Evolutionary conservation across 2,888 invertebrate species (phyloP), one percentile per base, ranked within the genome.

Genomic region (Polymixis lichenea): DNA sequence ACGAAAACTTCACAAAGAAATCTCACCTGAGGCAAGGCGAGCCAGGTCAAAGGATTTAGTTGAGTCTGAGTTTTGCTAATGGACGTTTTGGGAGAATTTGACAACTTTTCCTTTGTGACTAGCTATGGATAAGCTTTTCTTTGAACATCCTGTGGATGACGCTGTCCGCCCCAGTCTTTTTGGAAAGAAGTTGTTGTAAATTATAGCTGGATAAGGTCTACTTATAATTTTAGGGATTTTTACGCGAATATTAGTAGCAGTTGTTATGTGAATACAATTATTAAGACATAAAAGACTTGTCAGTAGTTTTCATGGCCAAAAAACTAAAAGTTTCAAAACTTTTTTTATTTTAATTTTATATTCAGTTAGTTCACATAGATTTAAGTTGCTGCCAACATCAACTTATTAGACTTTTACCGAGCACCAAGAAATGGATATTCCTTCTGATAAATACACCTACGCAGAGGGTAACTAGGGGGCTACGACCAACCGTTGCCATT

Each of bases 31-130:
- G 49, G 53, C 15, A 58, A 68, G 32, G 43, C 28, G 55, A 64
- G 58, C 0, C 49, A 76, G 67, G 62, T 78, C 82, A 86, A 84
- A 86, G 79, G 79, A 64, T 56, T 81, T 60, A 38, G 32, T 51
- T 5, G 15, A 68, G 49, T 60, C 49, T 55, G 60, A 62, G 53
- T 75, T 72, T 65, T 32, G 49, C 58, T 69, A 77, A 72, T 64
- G 75, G 51, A 32, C 38, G 32, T 66, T 78, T 71, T 64, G 32
- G 71, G 55, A 53, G 58, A 68, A 73, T 76, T 69, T 69, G 61
- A 70, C 22, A 83, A 82, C 76, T 78, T 84, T 82, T 60, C 73
- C 61, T 86, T 84, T 84, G 74, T 56, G 49, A 46, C 43, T 56
- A 67, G 75, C 75, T 72, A 72, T 77, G 58, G 82, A 83, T 62